Percentiles rank a stretch among this genome's conserved stretches.
phyloP scores from a whole-genome alignment of 2,113 vertebrate genomes.

The Picathartes gymnocephalus region DNA sequence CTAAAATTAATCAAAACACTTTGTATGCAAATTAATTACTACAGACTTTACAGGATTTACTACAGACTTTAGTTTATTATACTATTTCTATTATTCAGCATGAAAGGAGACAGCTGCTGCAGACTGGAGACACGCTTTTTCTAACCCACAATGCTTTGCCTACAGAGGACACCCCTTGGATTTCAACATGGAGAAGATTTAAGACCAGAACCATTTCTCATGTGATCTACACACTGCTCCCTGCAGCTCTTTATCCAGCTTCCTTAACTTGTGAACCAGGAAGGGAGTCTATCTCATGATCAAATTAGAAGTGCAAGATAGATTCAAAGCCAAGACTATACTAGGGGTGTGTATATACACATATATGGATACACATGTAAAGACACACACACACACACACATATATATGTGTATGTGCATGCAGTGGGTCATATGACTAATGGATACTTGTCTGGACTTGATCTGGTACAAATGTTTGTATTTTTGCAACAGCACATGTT shows the following conservation, averaged over 20 bases:
- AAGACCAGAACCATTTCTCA: fast-evolving
- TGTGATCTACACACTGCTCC: neutral
- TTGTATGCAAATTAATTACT: neutral
- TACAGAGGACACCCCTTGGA: neutral
- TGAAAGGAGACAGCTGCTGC: neutral
- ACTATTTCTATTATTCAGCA: neutral
- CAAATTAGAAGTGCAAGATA: neutral
- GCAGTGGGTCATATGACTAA: neutral
- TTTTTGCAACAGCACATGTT: neutral
- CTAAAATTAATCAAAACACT: neutral
- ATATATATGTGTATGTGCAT: neutral
- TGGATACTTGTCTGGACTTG: neutral
- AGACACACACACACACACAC: neutral
- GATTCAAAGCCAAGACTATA: neutral
- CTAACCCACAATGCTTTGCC: fast-evolving
- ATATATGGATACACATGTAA: neutral
- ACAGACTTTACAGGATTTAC: neutral
- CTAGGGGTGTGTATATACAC: neutral
- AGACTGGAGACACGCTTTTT: neutral
- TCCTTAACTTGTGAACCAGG: neutral
- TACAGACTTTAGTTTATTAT: neutral
- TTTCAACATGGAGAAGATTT: neutral
- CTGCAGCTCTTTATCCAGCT: neutral
- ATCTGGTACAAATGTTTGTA: neutral
- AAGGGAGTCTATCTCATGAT: neutral